Base-by-base conservation (phyloP, 2,888 invertebrate species). In the Scrobipalpa costella region DNA sequence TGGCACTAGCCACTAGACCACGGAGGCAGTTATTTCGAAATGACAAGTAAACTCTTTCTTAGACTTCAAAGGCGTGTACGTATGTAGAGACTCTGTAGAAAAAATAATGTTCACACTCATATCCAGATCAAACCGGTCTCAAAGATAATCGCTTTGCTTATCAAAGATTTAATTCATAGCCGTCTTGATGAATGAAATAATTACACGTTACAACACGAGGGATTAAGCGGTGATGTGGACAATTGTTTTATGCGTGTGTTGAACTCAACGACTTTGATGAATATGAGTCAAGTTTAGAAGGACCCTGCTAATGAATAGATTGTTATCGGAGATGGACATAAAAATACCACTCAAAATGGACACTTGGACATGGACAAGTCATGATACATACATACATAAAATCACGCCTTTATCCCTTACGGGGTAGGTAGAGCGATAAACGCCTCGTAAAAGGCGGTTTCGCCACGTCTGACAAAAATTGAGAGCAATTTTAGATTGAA, bases 181-280 rank as follows among this genome's bases (percentile, higher is more conserved):
- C 15, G 71, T 68, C 69, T 62, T 55, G 44, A 15, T 36, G 57
- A 71, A 75, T 73, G 72, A 69, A 67, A 71, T 77, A 74, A 77
- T 77, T 67, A 72, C 71, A 75, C 69, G 73, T 71, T 73, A 69
- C 64, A 27, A 21, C 27, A 50, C 27, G 38, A 52, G 8, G 50
- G 67, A 66, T 66, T 66, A 71, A 67, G 63, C 63, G 71, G 68
- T 73, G 76, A 75, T 73, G 70, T 63, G 66, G 60, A 62, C 74
- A 71, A 73, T 74, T 73, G 72, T 60, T 58, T 27, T 63, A 44
- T 63, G 65, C 66, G 67, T 57, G 63, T 47, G 65, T 57, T 57
- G 40, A 38, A 44, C 13, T 55, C n/a, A n/a, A n/a, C n/a, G n/a
- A 57, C 34, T 47, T 34, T n/a, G 1, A n/a, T n/a, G 7, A 34